phyloP scores from a whole-genome alignment of 2,888 invertebrate species.

The Synanthedon vespiformis region DNA sequence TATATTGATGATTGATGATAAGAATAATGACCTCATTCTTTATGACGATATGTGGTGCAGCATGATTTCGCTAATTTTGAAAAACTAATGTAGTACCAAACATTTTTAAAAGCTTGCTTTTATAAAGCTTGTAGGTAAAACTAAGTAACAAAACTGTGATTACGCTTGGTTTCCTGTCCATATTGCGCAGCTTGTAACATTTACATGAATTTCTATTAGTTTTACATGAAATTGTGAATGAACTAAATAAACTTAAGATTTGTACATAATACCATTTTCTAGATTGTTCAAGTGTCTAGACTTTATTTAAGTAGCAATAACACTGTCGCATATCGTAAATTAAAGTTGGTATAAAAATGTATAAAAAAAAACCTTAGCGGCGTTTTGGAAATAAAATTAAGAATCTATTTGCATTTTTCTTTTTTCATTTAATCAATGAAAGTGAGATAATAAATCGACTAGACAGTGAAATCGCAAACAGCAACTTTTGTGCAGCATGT shows the following conservation, averaged over 20 bases:
- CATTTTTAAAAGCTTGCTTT: too few relatives aligned
- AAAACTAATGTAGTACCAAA: too few relatives aligned
- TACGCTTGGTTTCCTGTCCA: constrained; percentile 10
- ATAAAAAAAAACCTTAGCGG: constrained; percentile 22
- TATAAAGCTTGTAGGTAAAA: too few relatives aligned
- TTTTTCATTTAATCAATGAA: background rate
- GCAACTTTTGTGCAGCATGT: too few relatives aligned
- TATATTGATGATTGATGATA: too few relatives aligned
- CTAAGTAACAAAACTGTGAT: constrained; percentile 17
- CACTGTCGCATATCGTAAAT: constrained; percentile 50
- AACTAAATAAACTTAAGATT: constrained; percentile 2
- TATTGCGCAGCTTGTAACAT: constrained; percentile 3
- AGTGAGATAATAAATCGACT: too few relatives aligned
- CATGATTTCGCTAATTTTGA: too few relatives aligned
- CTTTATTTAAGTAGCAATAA: constrained; percentile 46
- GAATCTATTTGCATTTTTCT: constrained; percentile 15
- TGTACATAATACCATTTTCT: constrained; percentile 3
- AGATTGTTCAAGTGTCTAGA: constrained; percentile 11
- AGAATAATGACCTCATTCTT: too few relatives aligned
- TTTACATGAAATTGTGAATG: background rate
- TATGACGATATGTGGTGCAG: too few relatives aligned
- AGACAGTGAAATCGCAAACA: too few relatives aligned
- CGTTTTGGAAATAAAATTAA: constrained; percentile 45
- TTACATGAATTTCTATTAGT: background rate
- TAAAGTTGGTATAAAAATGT: constrained; percentile 31